Evolutionary conservation across 2,113 vertebrate genomes (phyloP).

Genomic region (Hemichromis elongatus): DNA sequence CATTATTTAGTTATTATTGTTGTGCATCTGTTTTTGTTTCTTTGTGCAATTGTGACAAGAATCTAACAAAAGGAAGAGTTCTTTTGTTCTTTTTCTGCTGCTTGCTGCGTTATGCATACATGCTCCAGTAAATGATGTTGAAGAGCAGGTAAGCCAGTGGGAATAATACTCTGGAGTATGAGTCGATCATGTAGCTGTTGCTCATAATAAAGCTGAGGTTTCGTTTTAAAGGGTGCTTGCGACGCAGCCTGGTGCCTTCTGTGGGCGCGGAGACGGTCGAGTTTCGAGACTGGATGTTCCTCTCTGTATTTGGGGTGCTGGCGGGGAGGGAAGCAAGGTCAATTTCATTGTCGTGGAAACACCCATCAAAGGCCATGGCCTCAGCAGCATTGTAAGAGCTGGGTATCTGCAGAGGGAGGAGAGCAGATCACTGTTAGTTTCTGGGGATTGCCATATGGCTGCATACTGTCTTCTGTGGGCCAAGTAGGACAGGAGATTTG

Average conservation of each 20-base stretch:
- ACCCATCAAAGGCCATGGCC: slow-evolving; percentile 86
- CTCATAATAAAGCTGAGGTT: slow-evolving; percentile 83
- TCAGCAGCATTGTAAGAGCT: slow-evolving; percentile 75
- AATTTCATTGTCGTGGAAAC: slow-evolving; percentile 79
- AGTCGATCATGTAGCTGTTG: slow-evolving; percentile 90
- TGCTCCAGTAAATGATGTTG: slow-evolving; percentile 90
- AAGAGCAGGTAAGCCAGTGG: slow-evolving; percentile 86
- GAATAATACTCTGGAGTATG: slow-evolving; percentile 87
- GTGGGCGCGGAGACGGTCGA: slow-evolving; percentile 52
- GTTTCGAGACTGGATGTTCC: slow-evolving; percentile 54
- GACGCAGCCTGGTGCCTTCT: slow-evolving; percentile 70
- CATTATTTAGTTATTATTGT: neutral
- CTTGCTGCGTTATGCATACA: slow-evolving; percentile 74
- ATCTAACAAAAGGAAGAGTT: neutral
- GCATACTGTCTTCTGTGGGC: neutral
- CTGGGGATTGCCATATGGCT: neutral
- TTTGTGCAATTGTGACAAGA: neutral
- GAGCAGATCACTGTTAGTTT: neutral
- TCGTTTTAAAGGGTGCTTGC: slow-evolving; percentile 73
- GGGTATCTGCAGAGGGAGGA: slow-evolving; percentile 68
- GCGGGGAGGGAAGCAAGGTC: slow-evolving; percentile 69
- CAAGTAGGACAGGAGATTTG: neutral
- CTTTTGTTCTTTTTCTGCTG: neutral
- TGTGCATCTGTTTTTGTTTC: neutral
- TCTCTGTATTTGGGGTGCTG: slow-evolving; percentile 63